phyloP scores from a whole-genome alignment of 1,140 invertebrate species.

The Polypedilum vanderplanki region DNA sequence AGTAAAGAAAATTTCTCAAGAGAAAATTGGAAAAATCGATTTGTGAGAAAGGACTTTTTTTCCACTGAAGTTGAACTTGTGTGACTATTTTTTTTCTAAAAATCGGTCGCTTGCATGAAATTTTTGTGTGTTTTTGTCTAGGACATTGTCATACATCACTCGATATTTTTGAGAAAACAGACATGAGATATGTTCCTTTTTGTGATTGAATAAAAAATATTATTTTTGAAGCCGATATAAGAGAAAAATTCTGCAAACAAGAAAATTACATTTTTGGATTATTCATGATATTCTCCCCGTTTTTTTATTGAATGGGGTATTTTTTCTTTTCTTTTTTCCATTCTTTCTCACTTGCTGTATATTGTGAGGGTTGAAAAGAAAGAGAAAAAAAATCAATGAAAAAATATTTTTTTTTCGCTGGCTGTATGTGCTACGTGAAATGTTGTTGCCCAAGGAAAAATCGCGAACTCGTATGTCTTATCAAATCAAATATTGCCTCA shows the following conservation, averaged over 20 bases:
- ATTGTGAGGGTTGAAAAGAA: not conserved
- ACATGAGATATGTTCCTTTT: too few species aligned
- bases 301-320: conserved; percentile 7
- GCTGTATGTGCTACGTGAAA: not conserved
- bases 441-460: not conserved
- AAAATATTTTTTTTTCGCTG: not conserved
- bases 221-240: not conserved
- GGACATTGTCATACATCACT: not conserved
- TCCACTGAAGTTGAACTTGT: not conserved
- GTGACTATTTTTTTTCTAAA: not conserved
- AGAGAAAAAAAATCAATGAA: conserved; percentile 1
- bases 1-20: not conserved
- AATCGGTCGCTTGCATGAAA: not conserved
- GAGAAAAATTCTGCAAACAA: not conserved
- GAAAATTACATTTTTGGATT: conserved; percentile 19
- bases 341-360: not conserved
- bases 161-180: not conserved
- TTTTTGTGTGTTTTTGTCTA: not conserved
- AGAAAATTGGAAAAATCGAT: conserved; percentile 5
- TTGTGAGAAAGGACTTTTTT: not conserved
- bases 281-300: conserved; percentile 16
- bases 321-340: not conserved
- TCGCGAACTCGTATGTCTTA: not conserved
- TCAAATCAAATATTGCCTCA: not conserved
- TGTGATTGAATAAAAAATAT: too few species aligned